phyloP scores from a whole-genome alignment of 1,140 invertebrate species.

The Ceratina australensis region DNA sequence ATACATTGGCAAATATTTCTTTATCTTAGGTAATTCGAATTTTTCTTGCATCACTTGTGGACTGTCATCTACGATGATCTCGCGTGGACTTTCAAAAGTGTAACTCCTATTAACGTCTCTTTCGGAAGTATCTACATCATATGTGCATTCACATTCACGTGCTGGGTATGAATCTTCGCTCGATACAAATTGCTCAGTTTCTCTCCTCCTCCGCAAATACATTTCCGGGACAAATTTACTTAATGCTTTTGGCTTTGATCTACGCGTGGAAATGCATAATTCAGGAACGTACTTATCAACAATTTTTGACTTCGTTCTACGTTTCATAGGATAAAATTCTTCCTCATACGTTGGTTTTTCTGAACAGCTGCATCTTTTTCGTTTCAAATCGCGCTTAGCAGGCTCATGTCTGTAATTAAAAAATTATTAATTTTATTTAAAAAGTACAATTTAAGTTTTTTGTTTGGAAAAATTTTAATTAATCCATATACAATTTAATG shows the following conservation, averaged over 20 bases:
- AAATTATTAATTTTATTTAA: neutral
- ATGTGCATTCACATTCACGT: neutral
- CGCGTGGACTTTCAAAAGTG: neutral
- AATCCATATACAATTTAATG: no score
- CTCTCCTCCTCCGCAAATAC: neutral
- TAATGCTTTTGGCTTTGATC: neutral
- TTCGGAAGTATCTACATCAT: neutral
- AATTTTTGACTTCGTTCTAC: neutral
- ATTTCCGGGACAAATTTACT: neutral
- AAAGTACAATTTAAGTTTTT: neutral
- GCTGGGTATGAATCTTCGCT: neutral
- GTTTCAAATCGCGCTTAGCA: neutral
- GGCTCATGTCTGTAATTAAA: neutral
- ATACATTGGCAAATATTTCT: conserved; percentile 58
- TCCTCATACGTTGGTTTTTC: conserved; percentile 25
- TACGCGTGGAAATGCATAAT: neutral
- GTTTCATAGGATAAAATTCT: neutral
- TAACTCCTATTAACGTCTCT: neutral
- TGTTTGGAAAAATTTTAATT: no score
- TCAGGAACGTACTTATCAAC: neutral
- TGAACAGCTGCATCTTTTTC: conserved; percentile 14
- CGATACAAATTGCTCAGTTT: neutral
- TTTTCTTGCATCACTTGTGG: neutral
- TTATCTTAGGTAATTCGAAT: conserved; percentile 43
- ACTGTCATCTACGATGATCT: neutral